Base-by-base conservation (phyloP, 2,797 vertebrate species). In the Propithecus perrieri region DNA sequence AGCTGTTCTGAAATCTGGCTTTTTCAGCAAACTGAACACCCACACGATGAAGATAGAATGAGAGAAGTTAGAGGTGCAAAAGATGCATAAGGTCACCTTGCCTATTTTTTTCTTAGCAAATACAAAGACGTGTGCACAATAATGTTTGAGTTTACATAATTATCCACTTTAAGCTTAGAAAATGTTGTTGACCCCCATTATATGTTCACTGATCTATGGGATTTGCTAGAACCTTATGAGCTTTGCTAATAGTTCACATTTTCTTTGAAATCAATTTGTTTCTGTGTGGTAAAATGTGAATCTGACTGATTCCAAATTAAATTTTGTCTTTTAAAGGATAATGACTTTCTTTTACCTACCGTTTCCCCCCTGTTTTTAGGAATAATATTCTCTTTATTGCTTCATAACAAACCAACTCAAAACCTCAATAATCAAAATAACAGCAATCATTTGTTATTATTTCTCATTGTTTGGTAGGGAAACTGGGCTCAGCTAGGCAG, bases 1-100 rank as follows among this genome's bases (percentile, higher is more conserved):
- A 98, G 94, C 96, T 97, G 96, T 98, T 97, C 95, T 93, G 78
- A 98, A 97, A 97, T 97, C 95, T 97, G 97, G 94, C 95, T 98
- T 96, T 95, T 97, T 94, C 95, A 96, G 96, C 87, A 96, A 96
- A 97, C 93, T 91, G 78, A 95, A 97, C 97, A 95, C 96, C 96
- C 95, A 97, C 95, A 94, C 22, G 1, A 72, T 17, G 15, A 97
- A 96, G 91, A 86, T 1, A 85, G 90, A 94, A 96, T 94, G 93
- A 95, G 83, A 93, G 91, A 96, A 97, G 78, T 94, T 96, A 95
- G 92, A 95, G 94, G 74, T 97, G 38, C 65, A 53, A 94, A 96
- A 57, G 63, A 96, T 74, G 10, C 33, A 10, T 69, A 84, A 96
- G 92, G 96, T 96, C 97, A 96, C 87, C 78, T 94, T 94, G 81